A percentile compares a stretch with the other conserved stretches of the same genome.
Conservation (phyloP, 1,140 invertebrate genomes). For the Triops cancriformis region DNA sequence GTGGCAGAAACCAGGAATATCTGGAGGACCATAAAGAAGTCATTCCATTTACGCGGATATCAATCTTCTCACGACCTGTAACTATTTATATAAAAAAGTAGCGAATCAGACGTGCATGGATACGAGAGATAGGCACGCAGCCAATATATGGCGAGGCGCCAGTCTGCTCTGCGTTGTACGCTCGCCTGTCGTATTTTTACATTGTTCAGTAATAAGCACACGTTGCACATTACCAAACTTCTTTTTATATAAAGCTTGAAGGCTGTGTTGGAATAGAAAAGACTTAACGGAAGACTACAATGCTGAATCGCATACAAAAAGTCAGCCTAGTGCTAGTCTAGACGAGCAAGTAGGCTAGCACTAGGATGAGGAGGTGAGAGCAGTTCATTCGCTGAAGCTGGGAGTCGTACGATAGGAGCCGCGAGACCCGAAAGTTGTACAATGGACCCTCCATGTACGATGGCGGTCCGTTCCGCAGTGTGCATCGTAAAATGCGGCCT, state of each 20-base stretch:
- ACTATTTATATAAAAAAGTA: neutral
- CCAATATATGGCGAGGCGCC: neutral
- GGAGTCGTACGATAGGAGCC: neutral
- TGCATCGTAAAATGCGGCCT: too few relatives aligned
- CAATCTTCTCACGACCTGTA: neutral
- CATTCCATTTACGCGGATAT: neutral
- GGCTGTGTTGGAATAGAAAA: neutral
- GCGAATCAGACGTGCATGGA: neutral
- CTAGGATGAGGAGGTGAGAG: neutral
- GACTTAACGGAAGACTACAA: neutral
- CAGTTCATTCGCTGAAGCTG: neutral
- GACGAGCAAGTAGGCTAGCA: neutral
- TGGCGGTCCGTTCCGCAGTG: too few relatives aligned
- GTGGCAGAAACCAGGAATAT: neutral
- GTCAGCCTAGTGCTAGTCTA: neutral
- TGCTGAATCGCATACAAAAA: neutral
- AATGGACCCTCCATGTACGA: neutral
- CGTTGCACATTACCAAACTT: neutral
- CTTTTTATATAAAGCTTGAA: neutral
- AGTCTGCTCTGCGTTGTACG: neutral
- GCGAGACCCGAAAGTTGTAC: neutral
- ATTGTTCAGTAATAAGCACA: neutral
- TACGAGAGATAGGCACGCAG: neutral
- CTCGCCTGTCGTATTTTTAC: neutral
- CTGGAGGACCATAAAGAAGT: neutral